A percentile compares a stretch with the other conserved stretches of the same genome.
phyloP scores from a whole-genome alignment of 2,113 vertebrate genomes.

The Himantopus leucocephalus region DNA sequence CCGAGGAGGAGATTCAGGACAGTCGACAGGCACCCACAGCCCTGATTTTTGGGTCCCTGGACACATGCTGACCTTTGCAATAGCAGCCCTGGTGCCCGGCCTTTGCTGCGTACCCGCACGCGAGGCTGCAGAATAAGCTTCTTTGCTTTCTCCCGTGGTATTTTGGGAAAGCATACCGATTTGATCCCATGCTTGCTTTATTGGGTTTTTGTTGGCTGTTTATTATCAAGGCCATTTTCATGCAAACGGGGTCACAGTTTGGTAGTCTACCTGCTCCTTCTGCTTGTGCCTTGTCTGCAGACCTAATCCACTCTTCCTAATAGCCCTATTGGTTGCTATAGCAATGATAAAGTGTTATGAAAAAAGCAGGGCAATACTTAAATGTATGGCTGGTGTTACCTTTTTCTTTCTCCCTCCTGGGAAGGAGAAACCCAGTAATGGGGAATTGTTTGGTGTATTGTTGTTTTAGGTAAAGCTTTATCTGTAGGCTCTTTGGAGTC shows the following conservation, averaged over 20 bases:
- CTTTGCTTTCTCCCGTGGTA: not conserved
- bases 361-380: constrained; percentile 9
- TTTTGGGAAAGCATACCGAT: not conserved
- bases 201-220: not conserved
- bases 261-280: not conserved
- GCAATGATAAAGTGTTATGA: constrained; percentile 6
- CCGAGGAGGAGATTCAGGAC: not conserved
- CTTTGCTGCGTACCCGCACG: accelerated
- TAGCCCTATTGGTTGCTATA: constrained; percentile 13
- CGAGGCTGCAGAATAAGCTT: not conserved
- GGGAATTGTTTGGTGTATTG: not conserved
- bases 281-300: not conserved
- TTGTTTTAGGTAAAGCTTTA: not conserved
- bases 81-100: accelerated
- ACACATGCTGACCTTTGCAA: not conserved
- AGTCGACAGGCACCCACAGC: accelerated
- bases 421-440: not conserved
- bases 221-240: not conserved
- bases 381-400: not conserved
- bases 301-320: not conserved
- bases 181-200: not conserved
- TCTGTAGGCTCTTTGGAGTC: not conserved
- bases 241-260: not conserved
- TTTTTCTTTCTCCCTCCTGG: not conserved
- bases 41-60: not conserved